Evolutionary conservation across 2,888 invertebrate genomes (phyloP).

Genomic region (Anaspis maculata): DNA sequence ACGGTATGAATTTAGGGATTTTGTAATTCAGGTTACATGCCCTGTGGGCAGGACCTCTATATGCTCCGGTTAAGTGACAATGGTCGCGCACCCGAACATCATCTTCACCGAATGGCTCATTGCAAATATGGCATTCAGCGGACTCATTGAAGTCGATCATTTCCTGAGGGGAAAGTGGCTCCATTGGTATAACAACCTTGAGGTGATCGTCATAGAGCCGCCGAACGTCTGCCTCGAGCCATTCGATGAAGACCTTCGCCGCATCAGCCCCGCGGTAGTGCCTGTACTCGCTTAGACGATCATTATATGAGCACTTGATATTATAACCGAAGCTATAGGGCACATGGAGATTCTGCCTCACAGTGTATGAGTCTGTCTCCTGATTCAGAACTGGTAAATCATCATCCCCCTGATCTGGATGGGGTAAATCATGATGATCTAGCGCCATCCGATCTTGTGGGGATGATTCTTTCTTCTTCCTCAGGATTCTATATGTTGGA

Average conservation of each 20-base stretch:
- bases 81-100: background rate
- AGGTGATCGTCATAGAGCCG: background rate
- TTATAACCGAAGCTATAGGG: slow-evolving; percentile 1
- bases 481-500: background rate
- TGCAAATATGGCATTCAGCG: slow-evolving; percentile 1
- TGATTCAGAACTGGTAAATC: too few relatives aligned
- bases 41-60: slow-evolving; percentile 1
- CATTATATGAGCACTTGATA: slow-evolving; percentile 2
- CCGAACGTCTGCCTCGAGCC: background rate
- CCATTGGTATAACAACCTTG: background rate
- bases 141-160: background rate
- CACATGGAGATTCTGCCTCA: too few relatives aligned
- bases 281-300: background rate
- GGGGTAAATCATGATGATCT: too few relatives aligned
- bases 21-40: background rate
- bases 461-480: too few relatives aligned
- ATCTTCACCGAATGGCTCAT: background rate
- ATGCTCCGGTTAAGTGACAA: slow-evolving; percentile 5
- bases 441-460: too few relatives aligned
- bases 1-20: slow-evolving; percentile 3
- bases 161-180: background rate
- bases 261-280: background rate
- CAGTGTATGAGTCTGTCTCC: too few relatives aligned
- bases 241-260: background rate
- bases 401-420: too few relatives aligned